Conservation (phyloP, 1,140 invertebrate species). For the Listronotus bonariensis region DNA sequence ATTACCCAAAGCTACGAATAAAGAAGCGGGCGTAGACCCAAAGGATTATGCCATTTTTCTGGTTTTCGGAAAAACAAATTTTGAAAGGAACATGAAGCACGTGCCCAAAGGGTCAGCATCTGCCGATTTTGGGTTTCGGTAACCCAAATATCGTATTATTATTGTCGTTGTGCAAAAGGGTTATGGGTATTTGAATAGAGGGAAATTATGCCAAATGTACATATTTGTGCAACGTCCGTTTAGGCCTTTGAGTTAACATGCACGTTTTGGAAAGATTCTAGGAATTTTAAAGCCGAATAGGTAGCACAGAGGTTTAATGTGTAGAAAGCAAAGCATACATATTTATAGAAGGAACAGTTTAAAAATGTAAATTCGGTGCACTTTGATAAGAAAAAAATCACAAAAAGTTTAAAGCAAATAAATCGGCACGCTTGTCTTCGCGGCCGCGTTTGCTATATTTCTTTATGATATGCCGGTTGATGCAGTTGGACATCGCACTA, state of each 20-base stretch:
- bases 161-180: constrained; percentile 34
- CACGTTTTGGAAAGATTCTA: not conserved
- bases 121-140: constrained; percentile 11
- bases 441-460: no score
- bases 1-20: not conserved
- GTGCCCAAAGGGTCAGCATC: constrained; percentile 23
- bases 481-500: no score
- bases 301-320: no score
- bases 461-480: no score
- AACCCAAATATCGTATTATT: constrained; percentile 20
- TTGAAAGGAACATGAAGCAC: constrained; percentile 15
- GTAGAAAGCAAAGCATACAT: no score
- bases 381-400: no score
- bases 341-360: no score
- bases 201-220: constrained; percentile 1
- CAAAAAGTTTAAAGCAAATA: no score
- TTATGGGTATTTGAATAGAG: constrained; percentile 11
- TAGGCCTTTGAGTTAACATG: constrained; percentile 1
- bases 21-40: not conserved
- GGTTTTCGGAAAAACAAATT: constrained; percentile 21
- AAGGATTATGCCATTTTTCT: constrained; percentile 12
- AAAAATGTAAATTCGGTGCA: no score
- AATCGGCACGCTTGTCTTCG: no score
- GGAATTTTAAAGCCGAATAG: no score
- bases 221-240: constrained; percentile 8